Conservation (phyloP, 2,888 invertebrate genomes). For the Marasmarcha lunaedactyla region DNA sequence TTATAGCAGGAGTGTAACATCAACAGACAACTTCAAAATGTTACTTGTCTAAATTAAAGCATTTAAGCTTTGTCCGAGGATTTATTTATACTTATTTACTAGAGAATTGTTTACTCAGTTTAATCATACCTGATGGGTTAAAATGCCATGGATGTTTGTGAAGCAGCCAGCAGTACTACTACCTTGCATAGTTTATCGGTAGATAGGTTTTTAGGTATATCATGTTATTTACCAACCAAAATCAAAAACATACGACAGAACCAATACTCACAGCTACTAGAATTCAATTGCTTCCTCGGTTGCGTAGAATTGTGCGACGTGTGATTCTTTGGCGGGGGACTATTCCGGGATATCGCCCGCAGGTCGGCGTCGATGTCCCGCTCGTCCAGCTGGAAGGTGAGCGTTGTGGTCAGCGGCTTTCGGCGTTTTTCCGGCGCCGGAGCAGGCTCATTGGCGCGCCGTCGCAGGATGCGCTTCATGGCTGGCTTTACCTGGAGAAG, state of each 20-base stretch:
- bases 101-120: no score
- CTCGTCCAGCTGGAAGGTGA: slow-evolving; percentile 90
- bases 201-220: no score
- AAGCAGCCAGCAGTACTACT: no score
- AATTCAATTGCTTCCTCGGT: slow-evolving; percentile 47
- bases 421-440: slow-evolving; percentile 90
- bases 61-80: no score
- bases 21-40: no score
- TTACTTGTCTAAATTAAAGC: no score
- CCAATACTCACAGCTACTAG: slow-evolving; percentile 37
- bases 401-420: slow-evolving; percentile 84
- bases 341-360: slow-evolving; percentile 76
- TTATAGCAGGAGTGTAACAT: no score
- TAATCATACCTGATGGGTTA: no score
- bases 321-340: slow-evolving; percentile 24
- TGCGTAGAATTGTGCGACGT: slow-evolving; percentile 32
- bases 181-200: no score
- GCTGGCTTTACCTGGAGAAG: slow-evolving; percentile 84
- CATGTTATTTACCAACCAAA: no score
- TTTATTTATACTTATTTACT: no score
- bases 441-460: slow-evolving; percentile 94
- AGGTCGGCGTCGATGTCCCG: slow-evolving; percentile 90
- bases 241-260: slow-evolving; percentile 2
- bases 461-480: slow-evolving; percentile 92
- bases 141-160: no score